Percentiles rank a stretch among this genome's conserved stretches.
Evolutionary conservation across 2,113 vertebrate genomes (phyloP).

Genomic region (Rhagologus leucostigma): DNA sequence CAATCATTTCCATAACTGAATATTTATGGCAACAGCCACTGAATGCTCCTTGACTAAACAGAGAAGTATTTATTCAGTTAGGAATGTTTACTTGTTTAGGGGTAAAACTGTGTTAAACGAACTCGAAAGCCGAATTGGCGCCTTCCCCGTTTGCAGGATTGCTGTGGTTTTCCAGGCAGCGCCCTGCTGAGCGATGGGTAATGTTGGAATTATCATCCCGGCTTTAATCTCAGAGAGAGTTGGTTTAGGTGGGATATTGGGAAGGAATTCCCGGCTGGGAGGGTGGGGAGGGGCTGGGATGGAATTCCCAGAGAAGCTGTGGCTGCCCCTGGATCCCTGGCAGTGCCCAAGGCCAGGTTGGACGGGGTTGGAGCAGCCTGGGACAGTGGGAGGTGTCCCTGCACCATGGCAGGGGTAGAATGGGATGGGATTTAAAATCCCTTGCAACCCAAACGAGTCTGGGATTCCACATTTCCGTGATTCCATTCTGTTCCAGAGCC

Average conservation of each 20-base stretch:
- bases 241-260: neutral
- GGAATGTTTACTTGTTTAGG: constrained; percentile 69
- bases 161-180: neutral
- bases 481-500: no score
- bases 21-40: constrained; percentile 69
- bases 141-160: neutral
- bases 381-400: no score
- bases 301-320: neutral
- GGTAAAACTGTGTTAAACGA: constrained; percentile 67
- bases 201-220: constrained; percentile 15
- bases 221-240: neutral
- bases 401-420: neutral
- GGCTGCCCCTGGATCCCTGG: no score
- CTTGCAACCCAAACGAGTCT: no score
- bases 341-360: no score
- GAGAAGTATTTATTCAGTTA: constrained; percentile 68
- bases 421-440: neutral
- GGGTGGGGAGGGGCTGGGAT: neutral
- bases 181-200: neutral
- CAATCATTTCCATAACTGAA: constrained; percentile 74
- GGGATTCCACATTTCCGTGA: neutral
- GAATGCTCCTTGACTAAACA: constrained; percentile 67
- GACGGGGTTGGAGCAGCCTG: no score
- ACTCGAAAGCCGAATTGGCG: constrained; percentile 50
- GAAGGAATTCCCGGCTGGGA: neutral